Evolutionary conservation across 1,140 invertebrate species (phyloP).

Genomic region (Atopsyche davidsoni): DNA sequence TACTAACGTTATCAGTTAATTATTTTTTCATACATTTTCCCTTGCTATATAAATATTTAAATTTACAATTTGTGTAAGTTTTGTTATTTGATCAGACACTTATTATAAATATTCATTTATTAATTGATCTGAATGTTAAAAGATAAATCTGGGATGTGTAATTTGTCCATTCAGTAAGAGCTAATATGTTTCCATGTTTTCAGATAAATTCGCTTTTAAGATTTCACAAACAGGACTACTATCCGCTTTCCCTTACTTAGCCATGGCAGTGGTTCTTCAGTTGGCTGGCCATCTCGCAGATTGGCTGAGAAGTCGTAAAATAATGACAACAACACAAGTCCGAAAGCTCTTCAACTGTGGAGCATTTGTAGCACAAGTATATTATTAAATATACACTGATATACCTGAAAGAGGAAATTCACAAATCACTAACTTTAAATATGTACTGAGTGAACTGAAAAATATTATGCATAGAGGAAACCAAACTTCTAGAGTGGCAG

Average conservation of each 20-base stretch:
- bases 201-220: slow-evolving; percentile 67
- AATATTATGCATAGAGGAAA: too few relatives aligned
- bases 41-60: slow-evolving; percentile 2
- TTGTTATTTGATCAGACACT: too few relatives aligned
- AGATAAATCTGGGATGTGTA: too few relatives aligned
- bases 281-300: slow-evolving; percentile 76
- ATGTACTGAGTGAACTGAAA: too few relatives aligned
- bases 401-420: too few relatives aligned
- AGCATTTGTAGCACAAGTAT: slow-evolving; percentile 65
- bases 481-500: too few relatives aligned
- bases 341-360: slow-evolving; percentile 69
- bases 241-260: slow-evolving; percentile 78
- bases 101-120: too few relatives aligned
- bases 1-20: slow-evolving; percentile 1
- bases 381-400: too few relatives aligned
- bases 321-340: slow-evolving; percentile 67
- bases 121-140: too few relatives aligned
- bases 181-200: slow-evolving; percentile 33
- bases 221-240: slow-evolving; percentile 72
- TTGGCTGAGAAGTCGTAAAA: slow-evolving; percentile 56
- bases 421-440: too few relatives aligned
- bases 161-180: background rate
- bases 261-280: slow-evolving; percentile 76
- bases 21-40: slow-evolving; percentile 2
- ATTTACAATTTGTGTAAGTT: too few relatives aligned